Evolutionary conservation across 92 coral and sea anemone species (phyloP).

Genomic region (Diadumene lineata): DNA sequence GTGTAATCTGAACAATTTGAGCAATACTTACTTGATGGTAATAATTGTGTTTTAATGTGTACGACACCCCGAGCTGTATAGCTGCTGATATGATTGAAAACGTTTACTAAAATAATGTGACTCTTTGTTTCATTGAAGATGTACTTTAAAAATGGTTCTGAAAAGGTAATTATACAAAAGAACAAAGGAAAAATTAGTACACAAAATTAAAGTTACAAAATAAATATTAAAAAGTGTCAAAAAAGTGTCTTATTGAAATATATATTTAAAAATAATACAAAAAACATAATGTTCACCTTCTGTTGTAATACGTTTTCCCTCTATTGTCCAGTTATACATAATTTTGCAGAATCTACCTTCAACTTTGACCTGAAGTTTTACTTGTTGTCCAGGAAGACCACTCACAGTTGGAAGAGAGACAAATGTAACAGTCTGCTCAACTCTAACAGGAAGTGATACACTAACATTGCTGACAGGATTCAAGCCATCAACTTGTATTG

Average conservation of each 20-base stretch:
- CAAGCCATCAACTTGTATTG: conserved; percentile 25
- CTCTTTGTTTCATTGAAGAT: conserved; percentile 7
- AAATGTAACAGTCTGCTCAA: background rate
- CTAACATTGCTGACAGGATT: conserved; percentile 40
- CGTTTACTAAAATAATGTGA: background rate
- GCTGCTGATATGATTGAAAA: conserved; percentile 8
- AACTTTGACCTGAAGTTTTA: conserved; percentile 9
- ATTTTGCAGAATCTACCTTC: conserved; percentile 14
- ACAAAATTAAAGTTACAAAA: too few relatives aligned
- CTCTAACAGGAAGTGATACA: conserved; percentile 16
- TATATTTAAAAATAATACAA: background rate
- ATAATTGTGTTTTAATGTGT: conserved; percentile 9
- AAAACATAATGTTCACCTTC: conserved; percentile 23
- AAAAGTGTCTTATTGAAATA: background rate
- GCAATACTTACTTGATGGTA: conserved; percentile 20
- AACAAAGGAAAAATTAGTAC: background rate
- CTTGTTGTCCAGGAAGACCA: conserved; percentile 15
- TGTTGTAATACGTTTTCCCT: conserved; percentile 31
- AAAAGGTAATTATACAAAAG: background rate
- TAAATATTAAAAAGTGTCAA: too few relatives aligned
- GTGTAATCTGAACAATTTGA: conserved; percentile 16
- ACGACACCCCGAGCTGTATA: background rate
- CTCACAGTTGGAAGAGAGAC: background rate
- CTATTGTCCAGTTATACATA: conserved; percentile 50
- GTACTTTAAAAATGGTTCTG: conserved; percentile 9